phyloP scores from a whole-genome alignment of 2,888 invertebrate genomes.

The Oxytorus armatus region DNA sequence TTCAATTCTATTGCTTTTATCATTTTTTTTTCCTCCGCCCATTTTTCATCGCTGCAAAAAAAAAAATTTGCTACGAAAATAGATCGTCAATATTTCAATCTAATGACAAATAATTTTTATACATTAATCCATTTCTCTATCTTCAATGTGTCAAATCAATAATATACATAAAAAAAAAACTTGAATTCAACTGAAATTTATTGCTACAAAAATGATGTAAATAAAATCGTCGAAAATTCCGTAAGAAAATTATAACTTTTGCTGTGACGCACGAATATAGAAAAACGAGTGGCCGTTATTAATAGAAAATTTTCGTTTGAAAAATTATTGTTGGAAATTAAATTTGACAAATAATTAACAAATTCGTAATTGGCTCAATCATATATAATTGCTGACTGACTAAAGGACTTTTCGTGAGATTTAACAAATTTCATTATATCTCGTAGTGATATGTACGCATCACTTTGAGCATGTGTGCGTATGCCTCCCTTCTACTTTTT shows the following conservation, averaged over 20 bases:
- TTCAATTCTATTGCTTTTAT: conserved; percentile 14
- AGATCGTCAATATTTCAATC: too few species aligned
- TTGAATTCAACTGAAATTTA: too few species aligned
- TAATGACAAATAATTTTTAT: too few species aligned
- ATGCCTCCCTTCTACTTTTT: conserved; percentile 63
- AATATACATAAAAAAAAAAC: too few species aligned
- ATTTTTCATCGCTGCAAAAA: background rate
- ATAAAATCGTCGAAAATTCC: too few species aligned
- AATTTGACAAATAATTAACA: background rate
- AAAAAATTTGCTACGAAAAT: background rate
- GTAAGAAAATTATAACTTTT: too few species aligned
- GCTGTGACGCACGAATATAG: too few species aligned
- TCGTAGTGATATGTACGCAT: conserved; percentile 41
- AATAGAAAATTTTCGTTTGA: background rate
- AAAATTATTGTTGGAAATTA: background rate
- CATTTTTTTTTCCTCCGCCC: background rate
- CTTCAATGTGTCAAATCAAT: too few species aligned
- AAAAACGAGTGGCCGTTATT: too few species aligned
- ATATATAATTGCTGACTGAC: background rate
- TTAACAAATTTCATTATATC: background rate
- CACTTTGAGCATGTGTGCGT: conserved; percentile 63
- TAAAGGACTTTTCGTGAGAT: conserved; percentile 14
- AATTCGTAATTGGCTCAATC: conserved; percentile 5
- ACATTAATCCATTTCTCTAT: too few species aligned
- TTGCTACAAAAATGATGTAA: too few species aligned